Evolutionary conservation across 2,113 vertebrate species (phyloP).

Genomic region (Gila orcuttii): DNA sequence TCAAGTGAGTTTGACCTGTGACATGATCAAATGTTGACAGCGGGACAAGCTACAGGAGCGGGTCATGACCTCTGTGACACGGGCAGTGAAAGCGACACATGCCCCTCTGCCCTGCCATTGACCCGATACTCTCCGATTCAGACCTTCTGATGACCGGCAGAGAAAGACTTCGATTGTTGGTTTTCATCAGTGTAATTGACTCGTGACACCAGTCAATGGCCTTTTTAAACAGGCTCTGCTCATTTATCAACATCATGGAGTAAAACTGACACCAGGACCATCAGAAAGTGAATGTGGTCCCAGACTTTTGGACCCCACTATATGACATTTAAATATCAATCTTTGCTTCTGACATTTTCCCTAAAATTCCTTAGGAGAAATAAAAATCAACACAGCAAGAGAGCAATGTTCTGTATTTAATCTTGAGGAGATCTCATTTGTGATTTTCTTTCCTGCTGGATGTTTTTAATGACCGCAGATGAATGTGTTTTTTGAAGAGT

Average conservation of each 20-base stretch:
- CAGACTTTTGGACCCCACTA: not conserved
- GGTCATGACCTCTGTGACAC: not conserved
- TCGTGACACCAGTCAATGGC: not conserved
- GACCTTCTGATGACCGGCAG: not conserved
- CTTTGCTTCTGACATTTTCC: not conserved
- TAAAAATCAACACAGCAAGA: not conserved
- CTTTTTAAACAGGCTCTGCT: not conserved
- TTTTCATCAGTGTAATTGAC: constrained; percentile 11
- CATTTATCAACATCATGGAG: constrained; percentile 18
- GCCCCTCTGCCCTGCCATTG: constrained; percentile 9
- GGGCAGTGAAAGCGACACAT: not conserved
- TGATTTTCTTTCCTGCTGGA: not conserved
- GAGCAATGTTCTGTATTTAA: not conserved
- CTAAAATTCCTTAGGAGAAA: not conserved
- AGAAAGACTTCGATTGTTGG: constrained; percentile 32
- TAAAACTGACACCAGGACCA: not conserved
- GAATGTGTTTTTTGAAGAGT: not conserved
- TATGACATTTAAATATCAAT: not conserved
- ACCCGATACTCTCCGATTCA: constrained; percentile 3
- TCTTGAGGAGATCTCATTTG: not conserved
- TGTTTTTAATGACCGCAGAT: not conserved
- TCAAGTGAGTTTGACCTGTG: not conserved
- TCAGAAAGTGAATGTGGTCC: not conserved
- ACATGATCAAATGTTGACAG: not conserved
- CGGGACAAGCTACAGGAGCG: not conserved